Conservation (phyloP, 2,797 vertebrate species). For the Pipistrellus kuhlii region DNA sequence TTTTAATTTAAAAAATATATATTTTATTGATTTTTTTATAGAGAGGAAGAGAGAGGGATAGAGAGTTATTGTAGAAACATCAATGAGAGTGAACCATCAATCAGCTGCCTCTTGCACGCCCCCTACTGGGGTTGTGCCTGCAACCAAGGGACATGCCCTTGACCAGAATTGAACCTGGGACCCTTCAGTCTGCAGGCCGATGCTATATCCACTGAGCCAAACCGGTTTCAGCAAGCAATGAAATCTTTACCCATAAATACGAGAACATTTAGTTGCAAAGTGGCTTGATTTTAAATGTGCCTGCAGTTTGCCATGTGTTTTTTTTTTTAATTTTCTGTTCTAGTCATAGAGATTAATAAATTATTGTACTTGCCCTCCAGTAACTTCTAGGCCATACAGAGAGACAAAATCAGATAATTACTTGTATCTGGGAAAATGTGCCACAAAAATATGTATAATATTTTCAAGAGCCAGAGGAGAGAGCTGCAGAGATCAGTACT, state of each 20-base stretch:
- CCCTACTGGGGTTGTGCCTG: too few relatives aligned
- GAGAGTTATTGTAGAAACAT: too few relatives aligned
- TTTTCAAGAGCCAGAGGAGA: not conserved
- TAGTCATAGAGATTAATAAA: not conserved
- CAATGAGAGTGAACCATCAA: too few relatives aligned
- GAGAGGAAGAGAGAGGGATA: too few relatives aligned
- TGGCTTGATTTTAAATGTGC: not conserved
- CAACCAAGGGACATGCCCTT: too few relatives aligned
- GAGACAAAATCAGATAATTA: conserved; percentile 42
- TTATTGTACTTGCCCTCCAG: not conserved
- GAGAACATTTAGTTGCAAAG: not conserved
- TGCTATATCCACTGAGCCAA: too few relatives aligned
- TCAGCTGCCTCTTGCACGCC: too few relatives aligned
- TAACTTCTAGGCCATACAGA: not conserved
- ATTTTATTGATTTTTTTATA: too few relatives aligned
- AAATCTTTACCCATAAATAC: conserved; percentile 2
- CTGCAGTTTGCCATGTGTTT: not conserved
- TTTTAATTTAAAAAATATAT: too few relatives aligned
- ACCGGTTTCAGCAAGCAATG: not conserved
- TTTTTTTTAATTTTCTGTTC: not conserved
- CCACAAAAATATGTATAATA: not conserved
- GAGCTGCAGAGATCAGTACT: not conserved
- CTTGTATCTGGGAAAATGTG: not conserved
- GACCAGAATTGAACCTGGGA: too few relatives aligned
- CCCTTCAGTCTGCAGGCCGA: too few relatives aligned